Base-by-base conservation (phyloP, 2,113 vertebrate species). In the Lanius collurio region DNA sequence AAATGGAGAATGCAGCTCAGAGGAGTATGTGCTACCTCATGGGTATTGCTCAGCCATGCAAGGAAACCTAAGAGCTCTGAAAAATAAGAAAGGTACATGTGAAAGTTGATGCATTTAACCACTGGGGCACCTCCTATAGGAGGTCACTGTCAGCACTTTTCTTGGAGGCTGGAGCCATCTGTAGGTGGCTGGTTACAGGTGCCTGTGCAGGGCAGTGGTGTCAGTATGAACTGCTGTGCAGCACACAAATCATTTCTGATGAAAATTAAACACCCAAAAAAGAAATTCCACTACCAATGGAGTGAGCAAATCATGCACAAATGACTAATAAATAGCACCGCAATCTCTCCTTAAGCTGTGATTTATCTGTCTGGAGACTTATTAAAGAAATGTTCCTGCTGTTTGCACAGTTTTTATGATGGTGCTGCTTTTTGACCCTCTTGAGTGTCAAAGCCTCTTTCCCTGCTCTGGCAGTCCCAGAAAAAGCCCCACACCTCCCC, bases 351-450 rank as follows among this genome's bases (percentile, higher is more conserved):
- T 96, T 95, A 93, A 79, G 75, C 82, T 83, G 68, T 94, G 96
- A 95, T 94, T 96, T 97, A 93, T 94, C 91, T 94, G 55, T 83
- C 93, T 93, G 71, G 93, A 93, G 93, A 94, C 84, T 94, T 93
- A 91, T 91, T 94, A 96, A 87, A 93, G 70, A 89, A 93, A 73
- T 50, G 63, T 63, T 95, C 87, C 75, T 83, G 67, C 91, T 95
- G 89, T 93, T 96, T 41, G 81, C 39, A 76, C 47, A 60, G 10
- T 47, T 95, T 95, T 85, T 94, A 87, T 83, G 69, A 30, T 31
- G 42, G 74, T 1, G 10, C 74, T 93, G 84, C 93, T 80, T 95
- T 93, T 76, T 91, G 81, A 92, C 7, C 5, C 46, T 60, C 41
- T 73, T 5, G 10, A 74, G 57, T 41, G 17, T 68, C 70, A 78